phyloP scores from a whole-genome alignment of 23 tunicate genomes.

The Halocynthia roretzi region DNA sequence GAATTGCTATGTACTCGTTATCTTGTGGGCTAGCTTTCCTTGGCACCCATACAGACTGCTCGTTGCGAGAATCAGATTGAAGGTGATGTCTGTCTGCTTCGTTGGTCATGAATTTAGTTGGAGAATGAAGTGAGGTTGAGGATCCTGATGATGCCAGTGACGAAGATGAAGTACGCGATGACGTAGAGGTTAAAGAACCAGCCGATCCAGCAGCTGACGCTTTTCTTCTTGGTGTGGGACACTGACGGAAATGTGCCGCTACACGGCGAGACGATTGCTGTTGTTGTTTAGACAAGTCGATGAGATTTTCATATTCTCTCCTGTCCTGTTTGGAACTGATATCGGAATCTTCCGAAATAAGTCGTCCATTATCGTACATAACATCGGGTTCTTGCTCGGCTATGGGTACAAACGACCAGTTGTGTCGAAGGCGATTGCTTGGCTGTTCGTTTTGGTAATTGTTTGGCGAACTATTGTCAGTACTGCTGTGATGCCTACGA shows the following conservation, averaged over 20 bases:
- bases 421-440: too few relatives aligned
- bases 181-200: constrained; percentile 6
- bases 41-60: constrained; percentile 21
- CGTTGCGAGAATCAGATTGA: not conserved
- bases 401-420: constrained; percentile 10
- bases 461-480: too few relatives aligned
- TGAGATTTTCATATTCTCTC: constrained; percentile 48
- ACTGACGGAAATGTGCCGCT: not conserved
- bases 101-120: constrained; percentile 15
- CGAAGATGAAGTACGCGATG: constrained; percentile 27
- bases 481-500: not conserved
- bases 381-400: constrained; percentile 26
- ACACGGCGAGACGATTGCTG: constrained; percentile 1
- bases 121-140: constrained; percentile 25
- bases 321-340: not conserved
- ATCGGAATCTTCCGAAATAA: not conserved
- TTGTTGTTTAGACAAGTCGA: constrained; percentile 23
- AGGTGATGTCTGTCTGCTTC: constrained; percentile 3
- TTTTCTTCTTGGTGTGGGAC: constrained; percentile 1
- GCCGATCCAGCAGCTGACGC: not conserved
- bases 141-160: constrained; percentile 25
- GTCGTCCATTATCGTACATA: constrained; percentile 19
- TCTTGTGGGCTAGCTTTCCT: not conserved
- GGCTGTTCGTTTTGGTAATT: too few relatives aligned
- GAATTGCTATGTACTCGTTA: constrained; percentile 1